These are phyloP conservation scores for Rhineura floridana DNA, from an alignment of 2,113 vertebrate genomes.

Conservation along the genomic window DNA sequence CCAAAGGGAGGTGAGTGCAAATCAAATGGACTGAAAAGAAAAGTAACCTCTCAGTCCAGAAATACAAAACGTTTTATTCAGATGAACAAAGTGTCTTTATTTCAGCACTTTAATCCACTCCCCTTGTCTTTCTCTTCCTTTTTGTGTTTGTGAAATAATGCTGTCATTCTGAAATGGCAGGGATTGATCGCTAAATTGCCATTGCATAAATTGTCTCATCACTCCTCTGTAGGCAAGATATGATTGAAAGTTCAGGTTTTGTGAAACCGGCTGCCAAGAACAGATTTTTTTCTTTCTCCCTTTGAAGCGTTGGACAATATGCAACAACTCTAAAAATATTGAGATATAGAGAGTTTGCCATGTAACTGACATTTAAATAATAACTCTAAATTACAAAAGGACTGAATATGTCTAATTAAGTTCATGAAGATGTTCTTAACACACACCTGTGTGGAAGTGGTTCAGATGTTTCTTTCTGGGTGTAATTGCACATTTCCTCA, in stretches of 20 bases:
- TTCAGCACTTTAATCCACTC: conserved; percentile 68
- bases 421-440: not conserved
- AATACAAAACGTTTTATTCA: conserved; percentile 71
- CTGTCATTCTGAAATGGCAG: conserved; percentile 70
- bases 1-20: conserved; percentile 67
- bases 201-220: conserved; percentile 65
- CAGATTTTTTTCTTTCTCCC: not conserved
- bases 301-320: conserved; percentile 26
- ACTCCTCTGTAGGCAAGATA: conserved; percentile 45
- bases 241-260: conserved; percentile 67
- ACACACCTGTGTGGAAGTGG: not conserved
- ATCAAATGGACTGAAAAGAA: conserved; percentile 66
- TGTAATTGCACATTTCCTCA: not conserved
- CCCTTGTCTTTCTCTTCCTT: conserved; percentile 42
- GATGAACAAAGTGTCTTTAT: conserved; percentile 69
- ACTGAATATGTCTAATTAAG: conserved; percentile 5
- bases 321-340: conserved; percentile 22
- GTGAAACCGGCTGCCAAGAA: conserved; percentile 38
- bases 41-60: conserved; percentile 59
- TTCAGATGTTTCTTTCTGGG: not conserved
- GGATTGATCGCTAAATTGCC: conserved; percentile 72
- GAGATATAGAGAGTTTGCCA: not conserved
- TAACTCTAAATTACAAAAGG: conserved; percentile 14
- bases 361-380: conserved; percentile 37
- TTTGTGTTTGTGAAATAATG: conserved; percentile 33